A percentile compares a stretch with the other conserved stretches of the same genome.
These are phyloP conservation scores for Nannospalax galili DNA, from an alignment of 2,113 vertebrate species.

Conservation along the genomic window DNA sequence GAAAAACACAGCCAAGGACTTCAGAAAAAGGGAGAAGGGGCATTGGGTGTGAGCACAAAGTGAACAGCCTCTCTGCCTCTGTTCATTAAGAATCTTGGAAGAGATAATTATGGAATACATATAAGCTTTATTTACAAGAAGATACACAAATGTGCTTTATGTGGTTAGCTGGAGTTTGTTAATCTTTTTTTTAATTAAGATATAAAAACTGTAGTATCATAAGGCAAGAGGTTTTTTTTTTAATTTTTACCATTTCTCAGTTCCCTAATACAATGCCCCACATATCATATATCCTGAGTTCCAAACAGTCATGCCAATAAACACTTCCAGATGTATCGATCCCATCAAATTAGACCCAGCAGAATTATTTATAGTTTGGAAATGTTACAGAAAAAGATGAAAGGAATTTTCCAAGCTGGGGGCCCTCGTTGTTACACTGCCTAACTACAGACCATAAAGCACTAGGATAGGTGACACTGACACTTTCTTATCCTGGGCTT, in stretches of 20 bases:
- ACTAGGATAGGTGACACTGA: background rate
- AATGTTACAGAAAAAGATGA: background rate
- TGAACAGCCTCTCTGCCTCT: background rate
- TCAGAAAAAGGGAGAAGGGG: background rate
- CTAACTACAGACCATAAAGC: background rate
- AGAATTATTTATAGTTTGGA: background rate
- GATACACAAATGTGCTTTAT: background rate
- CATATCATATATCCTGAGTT: background rate
- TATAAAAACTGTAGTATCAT: background rate
- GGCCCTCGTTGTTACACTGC: background rate
- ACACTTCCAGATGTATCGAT: background rate
- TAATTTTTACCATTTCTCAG: slow-evolving; percentile 5
- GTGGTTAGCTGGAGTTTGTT: background rate
- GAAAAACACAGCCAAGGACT: background rate
- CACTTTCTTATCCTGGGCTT: background rate
- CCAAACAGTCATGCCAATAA: background rate
- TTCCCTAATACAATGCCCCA: background rate
- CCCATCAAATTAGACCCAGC: background rate
- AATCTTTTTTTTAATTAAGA: background rate
- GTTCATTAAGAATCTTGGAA: background rate
- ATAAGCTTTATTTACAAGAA: background rate
- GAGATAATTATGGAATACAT: background rate
- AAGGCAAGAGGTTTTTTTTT: background rate
- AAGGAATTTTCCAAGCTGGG: background rate
- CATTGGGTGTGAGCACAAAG: background rate